Evolutionary conservation across 2,888 invertebrate genomes (phyloP), one percentile per base, ranked within the genome.

Genomic region (Blastobasis adustella): DNA sequence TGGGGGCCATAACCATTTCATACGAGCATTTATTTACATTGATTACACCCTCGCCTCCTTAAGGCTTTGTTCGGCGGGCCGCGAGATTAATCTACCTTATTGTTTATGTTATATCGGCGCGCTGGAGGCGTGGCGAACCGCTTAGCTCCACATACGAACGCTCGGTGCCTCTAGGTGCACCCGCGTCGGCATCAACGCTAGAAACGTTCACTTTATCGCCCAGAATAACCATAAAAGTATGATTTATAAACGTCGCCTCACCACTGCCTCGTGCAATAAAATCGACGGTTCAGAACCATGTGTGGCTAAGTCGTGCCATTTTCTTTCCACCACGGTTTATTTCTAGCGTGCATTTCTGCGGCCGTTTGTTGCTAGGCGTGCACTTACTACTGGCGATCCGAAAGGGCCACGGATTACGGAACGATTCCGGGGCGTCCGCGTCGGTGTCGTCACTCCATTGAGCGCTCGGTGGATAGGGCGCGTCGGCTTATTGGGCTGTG

Each of bases 241-340:
- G 82, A 82, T 82, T 83, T 83, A 83, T 79, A 80, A 77, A 72
- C 81, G 76, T 76, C 73, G 73, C 69, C 69, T 73, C 65, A 69
- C 75, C 70, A 71, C 76, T 67, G 71, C 69, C 65, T 73, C 55
- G 61, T 59, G 77, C 70, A 76, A 79, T 82, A 81, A 81, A 82
- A 79, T 71, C 66, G 66, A 63, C 67, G 65, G 71, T 66, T 69
- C 64, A 65, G 67, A 67, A 62, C 72, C 72, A 69, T 76, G 64
- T 72, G 76, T 63, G 60, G 61, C 63, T 67, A 59, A 72, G 71
- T 69, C 66, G 67, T 62, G 65, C 66, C 63, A 58, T 72, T 76
- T 23, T 72, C 66, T 70, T 72, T 67, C 65, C 57, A 69, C 66
- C 64, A 62, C 55, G 54, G 58, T 63, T 68, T 66, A 69, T 71